Evolutionary conservation across 1,140 invertebrate genomes (phyloP).

Genomic region (Brachionus manjavacas): DNA sequence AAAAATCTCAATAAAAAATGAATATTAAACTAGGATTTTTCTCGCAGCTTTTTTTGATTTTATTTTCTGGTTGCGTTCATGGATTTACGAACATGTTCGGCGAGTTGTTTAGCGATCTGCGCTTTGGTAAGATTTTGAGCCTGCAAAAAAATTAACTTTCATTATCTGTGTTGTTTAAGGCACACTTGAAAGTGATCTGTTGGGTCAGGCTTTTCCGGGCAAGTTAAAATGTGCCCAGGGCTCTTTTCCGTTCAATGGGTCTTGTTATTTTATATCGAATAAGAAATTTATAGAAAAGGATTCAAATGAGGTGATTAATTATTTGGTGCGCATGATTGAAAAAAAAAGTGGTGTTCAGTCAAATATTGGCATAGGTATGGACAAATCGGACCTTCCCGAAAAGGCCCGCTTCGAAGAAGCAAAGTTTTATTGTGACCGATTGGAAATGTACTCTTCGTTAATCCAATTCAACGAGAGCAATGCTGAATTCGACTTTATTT

Average conservation of each 20-base stretch:
- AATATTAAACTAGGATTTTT: neutral
- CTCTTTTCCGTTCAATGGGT: neutral
- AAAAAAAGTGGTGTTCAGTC: neutral
- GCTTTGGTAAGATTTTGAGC: neutral
- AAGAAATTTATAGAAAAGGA: constrained; percentile 3
- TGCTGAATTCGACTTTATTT: constrained; percentile 16
- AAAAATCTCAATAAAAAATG: neutral
- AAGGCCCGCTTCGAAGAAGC: neutral
- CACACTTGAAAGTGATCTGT: neutral
- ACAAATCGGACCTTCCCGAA: neutral
- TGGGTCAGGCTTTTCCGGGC: neutral
- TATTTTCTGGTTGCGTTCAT: neutral
- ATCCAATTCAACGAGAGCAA: constrained; percentile 12
- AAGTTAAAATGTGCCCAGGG: constrained; percentile 32
- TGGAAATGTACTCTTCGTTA: neutral
- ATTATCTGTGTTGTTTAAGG: neutral
- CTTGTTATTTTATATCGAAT: constrained; percentile 40
- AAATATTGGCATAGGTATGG: neutral
- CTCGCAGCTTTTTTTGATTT: neutral
- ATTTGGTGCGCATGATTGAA: neutral
- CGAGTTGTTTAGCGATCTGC: constrained; percentile 18
- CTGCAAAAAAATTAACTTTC: neutral
- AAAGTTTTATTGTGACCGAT: neutral
- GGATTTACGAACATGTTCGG: constrained; percentile 32
- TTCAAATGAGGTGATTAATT: neutral